Base-by-base conservation (phyloP, 1,140 invertebrate genomes). In the Aradophagus sp. region DNA sequence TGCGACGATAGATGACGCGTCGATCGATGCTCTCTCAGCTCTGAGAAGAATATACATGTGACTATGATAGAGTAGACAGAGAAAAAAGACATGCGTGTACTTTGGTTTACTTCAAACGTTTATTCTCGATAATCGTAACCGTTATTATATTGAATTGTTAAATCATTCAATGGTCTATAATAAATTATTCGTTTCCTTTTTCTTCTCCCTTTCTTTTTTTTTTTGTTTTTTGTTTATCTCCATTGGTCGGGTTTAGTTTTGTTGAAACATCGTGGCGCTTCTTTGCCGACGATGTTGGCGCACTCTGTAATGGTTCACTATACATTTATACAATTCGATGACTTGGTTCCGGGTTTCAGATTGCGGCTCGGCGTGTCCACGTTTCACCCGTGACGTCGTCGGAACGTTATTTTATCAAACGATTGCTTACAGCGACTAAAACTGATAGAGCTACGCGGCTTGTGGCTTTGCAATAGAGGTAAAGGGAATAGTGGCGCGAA, bases 261-360 rank as follows among this genome's bases (percentile, higher is more conserved):
- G 20, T 23, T 23, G 20, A 8, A 5, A 5, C 8, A 8, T 23
- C 20, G 20, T 5, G 20, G 4, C 8, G 4, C 20, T 5, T 23
- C 20, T 23, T 23, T 23, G 8, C 39, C 48, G 55, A 62, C 17
- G 13, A n/a, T 20, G 41, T 38, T 26, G n/a, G 26, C 19, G 12
- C 14, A 38, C 45, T 66, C 56, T 66, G 71, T 79, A 80, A 80
- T 73, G 76, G 71, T 79, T 68, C 76, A 74, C 79, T 84, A 83
- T 84, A 84, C 81, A 84, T 84, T 83, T 84, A 79, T 84, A 84
- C 81, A 84, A 83, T 72, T 61, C 73, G 52, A 47, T 50, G 27
- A 56, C 31, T 53, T 55, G 41, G 14, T 35, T 55, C 14, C 23
- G 26, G 27, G 19, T 50, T 35, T 34, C 8, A 26, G 23, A 50